Base-by-base conservation (phyloP, 2,888 invertebrate species). In the Endotricha flammealis region DNA sequence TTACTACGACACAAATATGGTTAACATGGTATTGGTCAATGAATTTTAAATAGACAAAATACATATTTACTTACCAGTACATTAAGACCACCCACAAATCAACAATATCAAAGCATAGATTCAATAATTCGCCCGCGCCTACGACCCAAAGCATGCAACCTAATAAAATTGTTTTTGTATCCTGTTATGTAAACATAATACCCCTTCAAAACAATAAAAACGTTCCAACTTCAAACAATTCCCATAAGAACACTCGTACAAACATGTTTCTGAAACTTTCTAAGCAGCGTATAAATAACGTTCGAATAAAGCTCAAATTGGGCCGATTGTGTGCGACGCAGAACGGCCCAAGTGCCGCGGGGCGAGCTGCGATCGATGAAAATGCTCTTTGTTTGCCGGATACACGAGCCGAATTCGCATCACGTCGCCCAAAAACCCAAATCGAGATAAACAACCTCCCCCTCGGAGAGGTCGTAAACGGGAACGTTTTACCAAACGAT, bases 371-470 rank as follows among this genome's bases (percentile, higher is more conserved):
- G 59, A 81, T 85, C 86, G 85, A 83, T 85, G 72, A 71, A 72
- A 75, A 64, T 66, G 61, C 70, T 79, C 82, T 82, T 81, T 80
- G 81, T 83, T 68, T 68, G 74, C 61, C 74, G 75, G 74, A 75
- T 75, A 77, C 80, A 82, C 80, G 73, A 80, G 72, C 79, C 66
- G 81, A 81, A 86, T 86, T 86, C 85, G 82, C 81, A 72, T 79
- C 85, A 85, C 86, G 86, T 86, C 75, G 68, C 67, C 78, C 75
- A 77, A 83, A 85, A 83, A 85, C 80, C 78, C 81, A 80, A 83
- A 83, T 82, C 78, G 79, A 85, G 82, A 85, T 80, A 85, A 85
- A 82, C 78, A 75, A 74, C 78, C 74, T 78, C 77, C 79, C 71
- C 75, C 71, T 66, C 61, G 51, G 75, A 80, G 75, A 80, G 69